A percentile compares a stretch with the other conserved stretches of the same genome.
Conservation (phyloP, 2,797 vertebrate species). For the Pangasius krempfi region DNA sequence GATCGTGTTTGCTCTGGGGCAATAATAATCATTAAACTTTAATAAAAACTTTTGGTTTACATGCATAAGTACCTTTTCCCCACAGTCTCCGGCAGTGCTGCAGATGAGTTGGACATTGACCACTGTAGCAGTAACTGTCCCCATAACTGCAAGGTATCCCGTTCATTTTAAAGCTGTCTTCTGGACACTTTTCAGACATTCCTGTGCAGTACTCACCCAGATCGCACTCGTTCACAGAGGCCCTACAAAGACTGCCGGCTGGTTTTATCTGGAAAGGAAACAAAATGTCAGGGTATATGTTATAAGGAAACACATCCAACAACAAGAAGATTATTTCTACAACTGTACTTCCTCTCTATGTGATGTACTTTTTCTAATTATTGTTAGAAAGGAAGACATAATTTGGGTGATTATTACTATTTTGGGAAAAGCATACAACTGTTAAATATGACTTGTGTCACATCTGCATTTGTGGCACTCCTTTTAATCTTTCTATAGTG, state of each 20-base stretch:
- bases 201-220: slow-evolving; percentile 85
- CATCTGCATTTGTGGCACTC: background rate
- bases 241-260: slow-evolving; percentile 74
- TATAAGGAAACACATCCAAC: background rate
- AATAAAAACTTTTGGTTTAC: background rate
- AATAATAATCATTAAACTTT: background rate
- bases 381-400: background rate
- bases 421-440: background rate
- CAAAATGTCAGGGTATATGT: background rate
- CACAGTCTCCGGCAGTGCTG: slow-evolving; percentile 84
- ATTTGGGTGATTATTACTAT: background rate
- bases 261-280: slow-evolving; percentile 65
- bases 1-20: too few relatives aligned
- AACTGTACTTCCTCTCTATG: background rate
- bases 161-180: slow-evolving; percentile 86
- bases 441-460: background rate
- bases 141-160: slow-evolving; percentile 77
- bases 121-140: slow-evolving; percentile 81
- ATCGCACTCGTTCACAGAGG: slow-evolving; percentile 76
- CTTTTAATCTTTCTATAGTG: background rate
- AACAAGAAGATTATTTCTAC: background rate
- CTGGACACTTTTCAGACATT: slow-evolving; percentile 73
- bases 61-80: slow-evolving; percentile 77
- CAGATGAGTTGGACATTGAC: slow-evolving; percentile 78
- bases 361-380: background rate